A percentile compares a stretch with the other conserved stretches of the same genome.
Evolutionary conservation across 2,113 vertebrate genomes (phyloP).

Genomic region (Eolophus roseicapilla): DNA sequence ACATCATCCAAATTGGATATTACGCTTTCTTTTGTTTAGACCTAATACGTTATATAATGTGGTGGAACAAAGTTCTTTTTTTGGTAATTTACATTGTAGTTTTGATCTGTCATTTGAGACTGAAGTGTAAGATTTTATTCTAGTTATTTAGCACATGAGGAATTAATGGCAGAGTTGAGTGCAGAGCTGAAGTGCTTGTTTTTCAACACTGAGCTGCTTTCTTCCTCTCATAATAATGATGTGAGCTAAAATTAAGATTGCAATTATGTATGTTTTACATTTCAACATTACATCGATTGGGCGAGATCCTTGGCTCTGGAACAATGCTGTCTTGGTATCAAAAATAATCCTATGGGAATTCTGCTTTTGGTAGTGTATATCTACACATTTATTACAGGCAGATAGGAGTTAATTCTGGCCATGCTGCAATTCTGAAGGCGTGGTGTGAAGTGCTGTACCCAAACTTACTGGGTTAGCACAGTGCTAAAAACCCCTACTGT

Average conservation of each 20-base stretch:
- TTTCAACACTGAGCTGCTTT: not conserved
- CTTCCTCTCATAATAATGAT: not conserved
- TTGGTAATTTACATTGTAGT: not conserved
- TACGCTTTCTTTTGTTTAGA: not conserved
- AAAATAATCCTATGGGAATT: not conserved
- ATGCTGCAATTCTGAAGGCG: not conserved
- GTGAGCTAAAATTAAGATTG: not conserved
- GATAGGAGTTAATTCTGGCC: not conserved
- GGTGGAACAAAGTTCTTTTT: not conserved
- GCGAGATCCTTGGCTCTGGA: not conserved
- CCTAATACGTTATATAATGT: not conserved
- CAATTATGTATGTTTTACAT: not conserved
- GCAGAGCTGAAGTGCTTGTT: not conserved
- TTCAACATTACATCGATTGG: not conserved
- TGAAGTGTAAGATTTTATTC: slow-evolving; percentile 12
- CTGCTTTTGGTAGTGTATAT: not conserved
- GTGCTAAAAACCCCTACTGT: not conserved
- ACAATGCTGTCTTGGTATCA: not conserved
- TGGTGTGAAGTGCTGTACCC: not conserved
- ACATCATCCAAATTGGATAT: not conserved
- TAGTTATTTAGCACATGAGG: not conserved
- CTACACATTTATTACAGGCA: not conserved
- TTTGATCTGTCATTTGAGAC: slow-evolving; percentile 7
- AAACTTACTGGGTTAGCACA: not conserved
- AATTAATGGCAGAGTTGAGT: not conserved